These are phyloP conservation scores for Drosophila heteroneura DNA, from an alignment of 2,888 invertebrate species.

Conservation along the genomic window DNA sequence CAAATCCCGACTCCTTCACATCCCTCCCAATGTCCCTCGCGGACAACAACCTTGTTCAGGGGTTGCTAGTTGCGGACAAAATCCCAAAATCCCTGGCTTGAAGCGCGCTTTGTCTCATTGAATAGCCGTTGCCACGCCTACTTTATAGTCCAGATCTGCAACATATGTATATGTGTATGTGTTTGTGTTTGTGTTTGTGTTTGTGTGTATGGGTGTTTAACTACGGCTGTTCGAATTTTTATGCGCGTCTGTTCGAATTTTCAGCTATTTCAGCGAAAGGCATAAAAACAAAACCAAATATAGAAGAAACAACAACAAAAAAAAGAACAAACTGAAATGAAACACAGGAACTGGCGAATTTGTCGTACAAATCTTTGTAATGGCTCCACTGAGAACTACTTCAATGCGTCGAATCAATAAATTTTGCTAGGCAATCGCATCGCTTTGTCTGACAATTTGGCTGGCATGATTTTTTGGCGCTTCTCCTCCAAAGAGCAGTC, in stretches of 20 bases:
- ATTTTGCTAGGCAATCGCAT: conserved; percentile 69
- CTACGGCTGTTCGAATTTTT: conserved; percentile 56
- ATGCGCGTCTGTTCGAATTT: conserved; percentile 57
- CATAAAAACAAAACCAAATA: conserved; percentile 12
- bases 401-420: conserved; percentile 84
- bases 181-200: conserved; percentile 6
- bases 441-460: conserved; percentile 70
- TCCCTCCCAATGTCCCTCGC: neutral
- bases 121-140: conserved; percentile 70
- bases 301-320: conserved; percentile 6
- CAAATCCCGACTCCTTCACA: conserved; percentile 9
- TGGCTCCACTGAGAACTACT: conserved; percentile 84
- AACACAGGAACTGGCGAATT: conserved; percentile 56
- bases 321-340: conserved; percentile 22
- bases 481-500: conserved; percentile 4
- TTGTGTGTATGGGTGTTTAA: conserved; percentile 35
- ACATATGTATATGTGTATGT: neutral
- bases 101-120: conserved; percentile 77
- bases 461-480: conserved; percentile 53
- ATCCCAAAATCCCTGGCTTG: conserved; percentile 29
- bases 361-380: conserved; percentile 82
- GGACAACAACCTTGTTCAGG: conserved; percentile 28
- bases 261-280: conserved; percentile 70
- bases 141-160: conserved; percentile 29
- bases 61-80: conserved; percentile 25